phyloP scores from a whole-genome alignment of 2,113 vertebrate species.

The Cryptomyrus ogoouensis region DNA sequence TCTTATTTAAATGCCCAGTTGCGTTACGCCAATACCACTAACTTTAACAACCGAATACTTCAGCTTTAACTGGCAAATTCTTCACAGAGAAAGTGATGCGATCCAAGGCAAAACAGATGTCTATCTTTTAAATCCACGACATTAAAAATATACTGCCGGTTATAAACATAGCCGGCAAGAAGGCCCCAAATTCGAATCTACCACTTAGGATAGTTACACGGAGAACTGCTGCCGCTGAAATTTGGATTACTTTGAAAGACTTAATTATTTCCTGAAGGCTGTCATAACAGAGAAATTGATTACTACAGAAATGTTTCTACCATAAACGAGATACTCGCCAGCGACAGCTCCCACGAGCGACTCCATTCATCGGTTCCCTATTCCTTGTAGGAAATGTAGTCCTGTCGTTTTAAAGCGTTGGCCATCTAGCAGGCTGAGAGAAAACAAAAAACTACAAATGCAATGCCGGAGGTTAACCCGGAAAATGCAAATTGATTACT shows the following conservation, averaged over 20 bases:
- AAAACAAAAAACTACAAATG: conserved; percentile 26
- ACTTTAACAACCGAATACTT: not conserved
- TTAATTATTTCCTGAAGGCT: not conserved
- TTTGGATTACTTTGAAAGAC: not conserved
- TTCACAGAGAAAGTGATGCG: not conserved
- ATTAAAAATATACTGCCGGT: not conserved
- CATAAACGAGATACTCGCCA: conserved; percentile 3
- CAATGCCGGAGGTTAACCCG: not conserved
- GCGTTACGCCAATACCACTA: not conserved
- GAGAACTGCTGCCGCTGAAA: not conserved
- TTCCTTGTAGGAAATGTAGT: conserved; percentile 30
- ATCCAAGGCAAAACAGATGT: not conserved
- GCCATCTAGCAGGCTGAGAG: not conserved
- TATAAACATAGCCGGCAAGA: not conserved
- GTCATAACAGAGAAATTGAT: not conserved
- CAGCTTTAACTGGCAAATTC: not conserved
- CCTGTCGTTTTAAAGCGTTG: not conserved
- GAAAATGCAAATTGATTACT: conserved; percentile 12
- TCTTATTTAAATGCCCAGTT: not conserved
- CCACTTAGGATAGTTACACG: not conserved
- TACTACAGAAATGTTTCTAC: not conserved
- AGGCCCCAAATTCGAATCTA: not conserved
- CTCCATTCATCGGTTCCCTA: not conserved
- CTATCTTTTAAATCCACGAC: not conserved
- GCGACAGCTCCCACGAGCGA: not conserved